These are phyloP conservation scores for Pachypanchax playfairii DNA, from an alignment of 2,113 vertebrate species.

Conservation along the genomic window DNA sequence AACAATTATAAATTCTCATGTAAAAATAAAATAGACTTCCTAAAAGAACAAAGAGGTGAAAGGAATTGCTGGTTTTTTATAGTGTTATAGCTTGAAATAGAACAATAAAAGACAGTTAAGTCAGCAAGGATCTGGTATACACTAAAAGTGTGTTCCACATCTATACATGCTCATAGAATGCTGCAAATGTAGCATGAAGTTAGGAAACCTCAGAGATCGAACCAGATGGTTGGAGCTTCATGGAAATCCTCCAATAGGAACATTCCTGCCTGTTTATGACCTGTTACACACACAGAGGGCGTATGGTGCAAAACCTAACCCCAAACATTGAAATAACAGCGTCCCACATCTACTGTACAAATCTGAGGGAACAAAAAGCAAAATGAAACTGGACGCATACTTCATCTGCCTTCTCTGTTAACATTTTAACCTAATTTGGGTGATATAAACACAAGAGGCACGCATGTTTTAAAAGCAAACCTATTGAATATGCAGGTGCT, in stretches of 20 bases:
- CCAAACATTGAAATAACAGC: constrained; percentile 52
- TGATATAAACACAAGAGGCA: not conserved
- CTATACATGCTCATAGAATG: constrained; percentile 49
- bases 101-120: constrained; percentile 20
- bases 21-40: not conserved
- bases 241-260: constrained; percentile 75
- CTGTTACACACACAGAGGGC: constrained; percentile 63
- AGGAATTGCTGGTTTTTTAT: constrained; percentile 20
- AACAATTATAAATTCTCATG: constrained; percentile 7
- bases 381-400: constrained; percentile 19
- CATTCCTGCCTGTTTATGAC: constrained; percentile 80
- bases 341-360: constrained; percentile 25
- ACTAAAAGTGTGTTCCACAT: constrained; percentile 44
- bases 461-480: constrained; percentile 29
- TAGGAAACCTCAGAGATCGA: constrained; percentile 63
- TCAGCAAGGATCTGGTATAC: constrained; percentile 51
- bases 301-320: constrained; percentile 50
- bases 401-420: constrained; percentile 38
- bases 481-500: constrained; percentile 50
- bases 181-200: constrained; percentile 72
- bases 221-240: constrained; percentile 69
- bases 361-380: constrained; percentile 18
- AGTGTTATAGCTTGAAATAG: constrained; percentile 7
- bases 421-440: constrained; percentile 32
- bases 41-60: constrained; percentile 14